Conservation (phyloP, 1,140 invertebrate species). For the Drosophila willistoni region DNA sequence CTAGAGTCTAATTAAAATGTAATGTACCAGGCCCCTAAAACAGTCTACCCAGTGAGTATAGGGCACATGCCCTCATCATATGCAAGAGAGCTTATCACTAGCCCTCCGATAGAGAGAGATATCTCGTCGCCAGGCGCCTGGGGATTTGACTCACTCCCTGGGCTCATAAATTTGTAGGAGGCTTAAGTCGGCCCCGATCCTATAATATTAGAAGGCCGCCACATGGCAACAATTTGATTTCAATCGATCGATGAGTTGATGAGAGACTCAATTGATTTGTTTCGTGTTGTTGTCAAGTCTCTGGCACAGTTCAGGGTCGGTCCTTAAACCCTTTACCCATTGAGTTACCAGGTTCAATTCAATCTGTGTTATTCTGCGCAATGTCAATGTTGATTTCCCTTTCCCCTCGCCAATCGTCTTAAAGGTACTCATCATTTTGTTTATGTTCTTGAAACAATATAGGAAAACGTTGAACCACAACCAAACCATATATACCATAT, state of each 20-base stretch:
- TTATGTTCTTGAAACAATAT: constrained; percentile 34
- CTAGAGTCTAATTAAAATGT: constrained; percentile 69
- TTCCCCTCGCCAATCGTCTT: neutral
- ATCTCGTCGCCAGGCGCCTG: constrained; percentile 11
- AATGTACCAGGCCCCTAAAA: constrained; percentile 40
- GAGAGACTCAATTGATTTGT: constrained; percentile 9
- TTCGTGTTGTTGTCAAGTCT: constrained; percentile 7
- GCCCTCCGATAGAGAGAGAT: constrained; percentile 14
- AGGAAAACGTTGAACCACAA: constrained; percentile 14
- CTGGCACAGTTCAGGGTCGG: constrained; percentile 33
- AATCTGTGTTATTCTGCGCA: constrained; percentile 39
- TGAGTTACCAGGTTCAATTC: neutral
- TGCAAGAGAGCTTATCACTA: constrained; percentile 19
- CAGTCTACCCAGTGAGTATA: constrained; percentile 1
- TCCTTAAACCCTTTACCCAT: constrained; percentile 6
- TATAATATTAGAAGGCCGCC: neutral
- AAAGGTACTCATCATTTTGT: constrained; percentile 23
- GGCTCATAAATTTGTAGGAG: constrained; percentile 21
- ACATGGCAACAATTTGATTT: constrained; percentile 11
- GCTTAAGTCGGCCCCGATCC: constrained; percentile 19
- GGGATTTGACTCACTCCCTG: constrained; percentile 44
- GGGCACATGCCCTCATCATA: neutral
- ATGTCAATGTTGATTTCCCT: constrained; percentile 14
- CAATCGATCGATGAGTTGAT: neutral
- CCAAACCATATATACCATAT: constrained; percentile 6